These are phyloP conservation scores for Callosobruchus maculatus DNA, from an alignment of 2,888 invertebrate genomes.

Conservation along the genomic window DNA sequence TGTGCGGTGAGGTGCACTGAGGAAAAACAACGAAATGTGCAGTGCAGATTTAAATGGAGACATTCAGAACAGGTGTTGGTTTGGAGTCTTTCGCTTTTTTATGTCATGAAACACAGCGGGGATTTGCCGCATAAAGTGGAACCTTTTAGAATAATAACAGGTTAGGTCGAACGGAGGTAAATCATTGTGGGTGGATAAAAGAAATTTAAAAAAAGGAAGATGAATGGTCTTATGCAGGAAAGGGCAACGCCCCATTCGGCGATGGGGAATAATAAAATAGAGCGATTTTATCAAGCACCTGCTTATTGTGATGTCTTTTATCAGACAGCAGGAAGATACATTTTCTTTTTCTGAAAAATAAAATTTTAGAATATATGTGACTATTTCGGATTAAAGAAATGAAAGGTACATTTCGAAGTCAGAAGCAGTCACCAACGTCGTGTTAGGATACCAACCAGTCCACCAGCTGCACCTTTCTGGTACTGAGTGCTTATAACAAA, in stretches of 20 bases:
- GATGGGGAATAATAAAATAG: not conserved
- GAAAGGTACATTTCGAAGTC: too few species aligned
- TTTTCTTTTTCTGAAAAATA: too few species aligned
- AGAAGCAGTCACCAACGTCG: too few species aligned
- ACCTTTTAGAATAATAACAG: not conserved
- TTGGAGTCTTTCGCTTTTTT: not conserved
- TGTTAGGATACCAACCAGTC: too few species aligned
- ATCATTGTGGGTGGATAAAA: not conserved
- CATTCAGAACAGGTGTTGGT: constrained; percentile 5
- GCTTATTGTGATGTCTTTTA: not conserved
- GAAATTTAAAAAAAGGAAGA: not conserved
- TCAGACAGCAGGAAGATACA: too few species aligned
- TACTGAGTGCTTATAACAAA: too few species aligned
- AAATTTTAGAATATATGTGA: too few species aligned
- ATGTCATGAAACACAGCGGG: not conserved
- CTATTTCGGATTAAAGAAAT: too few species aligned
- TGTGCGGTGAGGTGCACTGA: constrained; percentile 2
- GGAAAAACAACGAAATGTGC: constrained; percentile 4
- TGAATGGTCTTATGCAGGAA: not conserved
- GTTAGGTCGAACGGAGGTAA: not conserved
- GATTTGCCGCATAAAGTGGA: not conserved
- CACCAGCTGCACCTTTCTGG: too few species aligned
- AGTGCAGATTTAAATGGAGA: constrained; percentile 4
- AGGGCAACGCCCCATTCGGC: not conserved
- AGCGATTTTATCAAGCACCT: not conserved